Evolutionary conservation across 2,888 invertebrate species (phyloP), one percentile per base, ranked within the genome.

Genomic region (Sipunculus nudus): DNA sequence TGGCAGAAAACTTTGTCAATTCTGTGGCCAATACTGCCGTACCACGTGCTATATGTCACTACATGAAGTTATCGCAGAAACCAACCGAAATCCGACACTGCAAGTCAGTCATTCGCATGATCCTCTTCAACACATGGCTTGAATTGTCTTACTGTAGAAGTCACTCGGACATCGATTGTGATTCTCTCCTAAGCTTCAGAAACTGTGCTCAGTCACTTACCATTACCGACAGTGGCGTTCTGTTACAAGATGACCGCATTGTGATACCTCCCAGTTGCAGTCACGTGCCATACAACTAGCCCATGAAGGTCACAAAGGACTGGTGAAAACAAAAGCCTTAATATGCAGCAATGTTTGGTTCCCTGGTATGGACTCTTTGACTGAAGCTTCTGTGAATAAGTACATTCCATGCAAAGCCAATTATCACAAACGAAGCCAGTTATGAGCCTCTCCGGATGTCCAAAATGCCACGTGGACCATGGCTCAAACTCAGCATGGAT

Each of bases 271-370:
- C 13, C 35, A 29, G 32, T n/a, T 67, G n/a, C 62, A 65, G 25
- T 45, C 52, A 2, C 38, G 53, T 40, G 62, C 56, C 16, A 49
- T 73, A 10, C 32, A 56, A 23, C 43, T 71, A 6, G 68, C 68
- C 0, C 75, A 75, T 45, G 39, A 46, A 26, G 64, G 71, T 3
- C 69, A 73, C 43, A 63, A 67, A 50, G 70, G 71, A 13, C 59
- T 63, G 8, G 57, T 35, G 23, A 58, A 64, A 21, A 73, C 67
- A 10, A 65, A 71, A 50, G 53, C 56, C n/a, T 54, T 66, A 5
- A 41, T 70, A 6, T 50, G 67, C n/a, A 59, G 59, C 39, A 69
- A 69, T 40, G 60, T 66, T 1, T 69, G 61, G 67, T 70, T 67
- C 35, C 60, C 55, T 16, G 48, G 66, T 8, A 68, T 70, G 16